Evolutionary conservation across 1,140 invertebrate species (phyloP).

Genomic region (Calosoma granatense): DNA sequence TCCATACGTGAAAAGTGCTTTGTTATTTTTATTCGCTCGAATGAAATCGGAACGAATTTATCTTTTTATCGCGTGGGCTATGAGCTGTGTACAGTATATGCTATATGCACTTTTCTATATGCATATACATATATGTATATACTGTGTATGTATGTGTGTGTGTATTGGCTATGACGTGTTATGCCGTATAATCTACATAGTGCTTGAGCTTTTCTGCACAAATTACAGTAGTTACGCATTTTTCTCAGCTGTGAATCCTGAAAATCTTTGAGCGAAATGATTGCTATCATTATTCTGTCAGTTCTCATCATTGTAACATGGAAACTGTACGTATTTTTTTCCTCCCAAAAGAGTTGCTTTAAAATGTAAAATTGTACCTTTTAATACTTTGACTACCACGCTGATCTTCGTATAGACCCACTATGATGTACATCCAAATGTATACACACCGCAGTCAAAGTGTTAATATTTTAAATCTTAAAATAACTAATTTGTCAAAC

Average conservation of each 20-base stretch:
- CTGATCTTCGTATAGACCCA: no score
- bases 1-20: constrained; percentile 7
- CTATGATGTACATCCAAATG: no score
- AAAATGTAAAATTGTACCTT: neutral
- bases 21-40: constrained; percentile 3
- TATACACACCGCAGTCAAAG: no score
- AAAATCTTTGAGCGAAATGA: neutral
- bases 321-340: neutral
- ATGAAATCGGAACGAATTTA: neutral
- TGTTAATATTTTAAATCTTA: no score
- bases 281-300: neutral
- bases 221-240: neutral
- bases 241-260: neutral
- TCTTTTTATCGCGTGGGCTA: neutral
- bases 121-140: neutral
- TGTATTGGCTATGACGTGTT: neutral
- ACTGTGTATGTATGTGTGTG: neutral
- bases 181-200: neutral
- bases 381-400: no score
- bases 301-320: neutral
- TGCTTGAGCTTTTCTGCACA: neutral
- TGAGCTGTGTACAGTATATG: neutral
- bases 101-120: neutral
- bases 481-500: no score
- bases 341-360: neutral